Evolutionary conservation across 2,888 invertebrate genomes (phyloP).

Genomic region (Drosophila neonasuta): DNA sequence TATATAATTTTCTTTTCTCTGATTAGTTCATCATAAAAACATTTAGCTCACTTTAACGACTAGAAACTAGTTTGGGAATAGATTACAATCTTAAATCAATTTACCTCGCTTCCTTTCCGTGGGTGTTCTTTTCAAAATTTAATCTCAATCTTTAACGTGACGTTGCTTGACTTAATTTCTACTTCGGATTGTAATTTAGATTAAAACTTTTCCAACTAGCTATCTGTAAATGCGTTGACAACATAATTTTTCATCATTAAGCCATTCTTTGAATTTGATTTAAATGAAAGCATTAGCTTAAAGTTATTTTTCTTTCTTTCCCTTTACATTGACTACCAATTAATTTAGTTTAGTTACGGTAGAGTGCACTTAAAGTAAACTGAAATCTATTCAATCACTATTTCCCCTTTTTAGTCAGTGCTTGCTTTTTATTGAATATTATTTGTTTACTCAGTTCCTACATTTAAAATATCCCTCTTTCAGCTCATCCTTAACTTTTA

Average conservation of each 20-base stretch:
- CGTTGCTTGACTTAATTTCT: neutral
- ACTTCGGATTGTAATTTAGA: neutral
- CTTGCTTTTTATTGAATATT: conserved; percentile 52
- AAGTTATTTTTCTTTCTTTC: neutral
- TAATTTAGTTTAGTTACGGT: neutral
- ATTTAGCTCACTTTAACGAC: too few species aligned
- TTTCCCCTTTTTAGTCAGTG: conserved; percentile 19
- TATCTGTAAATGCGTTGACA: neutral
- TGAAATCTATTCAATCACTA: conserved; percentile 17
- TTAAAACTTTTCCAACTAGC: neutral
- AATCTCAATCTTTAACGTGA: neutral
- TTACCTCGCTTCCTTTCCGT: neutral
- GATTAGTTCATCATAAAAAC: too few species aligned
- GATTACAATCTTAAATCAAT: conserved; percentile 13
- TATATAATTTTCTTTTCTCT: too few species aligned
- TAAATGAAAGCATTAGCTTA: neutral
- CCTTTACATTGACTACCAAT: neutral
- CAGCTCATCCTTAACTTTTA: conserved; percentile 33
- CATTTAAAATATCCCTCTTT: conserved; percentile 45
- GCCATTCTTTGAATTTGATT: neutral
- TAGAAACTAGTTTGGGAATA: too few species aligned
- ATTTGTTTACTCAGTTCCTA: conserved; percentile 51
- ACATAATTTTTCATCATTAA: conserved; percentile 1
- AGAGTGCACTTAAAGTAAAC: conserved; percentile 19
- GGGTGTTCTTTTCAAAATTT: neutral